A percentile compares a stretch with the other conserved stretches of the same genome.
Conservation (phyloP, 2,888 invertebrate genomes). For the Melinaea menophilus region DNA sequence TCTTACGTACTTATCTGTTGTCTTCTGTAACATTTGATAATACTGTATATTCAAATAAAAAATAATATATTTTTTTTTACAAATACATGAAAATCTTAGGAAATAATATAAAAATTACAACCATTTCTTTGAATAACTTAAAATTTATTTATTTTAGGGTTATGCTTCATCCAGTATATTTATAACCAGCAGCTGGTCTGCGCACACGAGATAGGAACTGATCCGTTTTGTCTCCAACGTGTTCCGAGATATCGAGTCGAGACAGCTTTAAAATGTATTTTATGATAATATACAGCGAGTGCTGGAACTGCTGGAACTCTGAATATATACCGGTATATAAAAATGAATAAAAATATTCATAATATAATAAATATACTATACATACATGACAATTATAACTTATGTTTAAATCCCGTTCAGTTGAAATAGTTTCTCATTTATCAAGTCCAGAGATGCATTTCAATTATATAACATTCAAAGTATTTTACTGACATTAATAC, state of each 20-base stretch:
- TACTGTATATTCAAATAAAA: no score
- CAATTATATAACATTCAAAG: conserved; percentile 2
- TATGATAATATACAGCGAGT: background rate
- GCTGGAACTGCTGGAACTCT: background rate
- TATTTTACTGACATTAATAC: conserved; percentile 17
- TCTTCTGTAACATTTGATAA: no score
- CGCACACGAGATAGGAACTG: conserved; percentile 52
- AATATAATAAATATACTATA: no score
- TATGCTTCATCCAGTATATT: conserved; percentile 43
- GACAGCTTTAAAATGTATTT: conserved; percentile 35
- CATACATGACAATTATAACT: no score
- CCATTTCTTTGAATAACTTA: no score
- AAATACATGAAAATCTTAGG: no score
- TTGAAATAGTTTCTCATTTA: no score
- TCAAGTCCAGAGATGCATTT: background rate
- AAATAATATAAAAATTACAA: no score
- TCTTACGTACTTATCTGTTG: no score
- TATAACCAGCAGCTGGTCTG: conserved; percentile 38
- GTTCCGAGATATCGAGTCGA: conserved; percentile 41
- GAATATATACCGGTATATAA: background rate
- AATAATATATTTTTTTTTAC: no score
- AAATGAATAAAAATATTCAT: no score
- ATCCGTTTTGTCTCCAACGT: conserved; percentile 61
- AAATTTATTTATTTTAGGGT: background rate
- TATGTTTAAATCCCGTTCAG: no score